Evolutionary conservation across 2,888 invertebrate species (phyloP), one percentile per base, ranked within the genome.

Genomic region (Perizoma affinitatum): DNA sequence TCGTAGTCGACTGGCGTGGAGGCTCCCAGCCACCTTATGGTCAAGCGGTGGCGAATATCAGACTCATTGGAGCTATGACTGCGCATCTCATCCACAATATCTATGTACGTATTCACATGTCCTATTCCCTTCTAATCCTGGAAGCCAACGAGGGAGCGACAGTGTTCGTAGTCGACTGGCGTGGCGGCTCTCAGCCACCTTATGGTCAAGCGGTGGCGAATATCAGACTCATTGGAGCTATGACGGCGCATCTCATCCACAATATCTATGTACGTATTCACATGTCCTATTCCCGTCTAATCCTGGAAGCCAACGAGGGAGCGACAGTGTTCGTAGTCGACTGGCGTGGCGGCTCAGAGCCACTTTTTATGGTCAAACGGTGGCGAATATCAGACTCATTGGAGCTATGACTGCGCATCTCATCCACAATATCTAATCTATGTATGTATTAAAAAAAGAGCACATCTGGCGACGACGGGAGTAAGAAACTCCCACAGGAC

Each of bases 161-260:
- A 54, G 96, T 97, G 0, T 92, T 97, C 9, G 93, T 96, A 0
- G 94, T 98, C 3, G 97, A 97, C 78, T 98, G 98, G 98, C 94
- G 96, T 61, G 94, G 94, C 5, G 98, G 97, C 0, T 96, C 97
- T 0, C 95, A 95, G 65, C 97, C 97, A 0, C 97, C 97, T 0
- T 98, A 98, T 80, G 96, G 96, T 0, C 97, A 98, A 84, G 98
- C 98, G 0, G 97, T 97, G 3, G 97, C 98, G 0, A 98, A 98
- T 79, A 97, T 97, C 22, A 93, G 98, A 53, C 91, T 98, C 9
- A 95, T 98, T 1, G 98, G 97, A 0, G 95, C 95, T 0, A 96
- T 98, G 86, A 95, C 96, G 0, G 97, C 97, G 0, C 95, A 96
- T 82, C 88, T 98, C 33, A 89, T 93, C 54, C 93, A 84, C 66